Evolutionary conservation across 2,113 vertebrate genomes (phyloP), one percentile per base, ranked within the genome.

Genomic region (Percopsis transmontana): DNA sequence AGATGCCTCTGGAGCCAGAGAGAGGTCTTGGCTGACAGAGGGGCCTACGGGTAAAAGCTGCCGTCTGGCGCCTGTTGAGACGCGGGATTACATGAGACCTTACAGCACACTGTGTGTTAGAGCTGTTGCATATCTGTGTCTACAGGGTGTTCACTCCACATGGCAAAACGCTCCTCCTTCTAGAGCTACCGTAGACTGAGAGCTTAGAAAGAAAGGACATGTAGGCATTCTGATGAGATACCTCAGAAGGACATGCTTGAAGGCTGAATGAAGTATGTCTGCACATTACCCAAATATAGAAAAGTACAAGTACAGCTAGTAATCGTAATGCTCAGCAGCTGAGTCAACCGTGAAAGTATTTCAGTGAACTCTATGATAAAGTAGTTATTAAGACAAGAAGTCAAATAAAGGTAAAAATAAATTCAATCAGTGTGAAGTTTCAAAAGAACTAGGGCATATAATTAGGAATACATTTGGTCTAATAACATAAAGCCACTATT

Each of bases 21-120:
- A 89, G 81, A 87, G 81, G 85, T 88, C 87, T 87, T 67, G 67
- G 72, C 74, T 77, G 79, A 87, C 72, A 86, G 76, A 86, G 62
- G 76, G 79, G 83, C 87, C 88, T 82, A 74, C 62, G 87, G 86
- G 88, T 89, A 88, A 88, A 85, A 79, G 83, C 70, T 80, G 74
- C 78, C 66, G 70, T 69, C 81, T 83, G 70, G 81, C 70, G 74
- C 77, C 87, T 85, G 82, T 82, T 76, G 82, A 85, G 82, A 79
- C 52, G 62, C 72, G 71, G 87, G 81, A 90, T 90, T 87, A 90
- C 76, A 87, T 42, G 72, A 80, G 83, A 87, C 80, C 85, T 81
- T 85, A 73, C 79, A 87, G 73, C 77, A 66, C 58, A 68, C 72
- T 83, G 71, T 80, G 80, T 76, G 84, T 77, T 66, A 86, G 67